Base-by-base conservation (phyloP, 2,888 invertebrate genomes). In the Ochropleura plecta region DNA sequence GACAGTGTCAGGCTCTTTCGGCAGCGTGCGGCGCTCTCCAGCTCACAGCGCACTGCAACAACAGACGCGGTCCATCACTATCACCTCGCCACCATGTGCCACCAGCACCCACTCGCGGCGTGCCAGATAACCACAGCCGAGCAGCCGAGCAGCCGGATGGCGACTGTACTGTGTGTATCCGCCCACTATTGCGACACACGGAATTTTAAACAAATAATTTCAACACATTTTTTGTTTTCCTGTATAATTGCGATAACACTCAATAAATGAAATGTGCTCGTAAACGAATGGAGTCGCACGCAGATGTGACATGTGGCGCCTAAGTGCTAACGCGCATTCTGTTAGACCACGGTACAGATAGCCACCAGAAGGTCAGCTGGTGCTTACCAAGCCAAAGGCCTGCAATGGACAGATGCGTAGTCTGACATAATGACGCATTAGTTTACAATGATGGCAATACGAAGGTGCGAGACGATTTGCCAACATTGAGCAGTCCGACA, bases 181-280 rank as follows among this genome's bases (percentile, higher is more conserved):
- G 49, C 53, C 40, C 44, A 44, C 53, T 62, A 48, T 51, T 66
- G 62, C 73, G 59, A 68, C 64, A 30, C 42, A 20, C n/a, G 40
- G 18, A 49, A 12, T 57, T 80, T 69, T 49, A 80, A 65, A 80
- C 40, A 65, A 73, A 62, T 63, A 0, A 68, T 68, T 84, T 73
- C 14, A 62, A 59, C 51, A 57, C 20, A 73, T 62, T 80, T 83
- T 77, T 84, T 20, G 51, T 65, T 69, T 81, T 81, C 65, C 68
- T 81, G 75, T 40, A 2, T 67, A 49, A 55, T 81, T 65, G 53
- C 53, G 62, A 70, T 81, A 66, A 66, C 40, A 62, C 60, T n/a
- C 14, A n/a, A 18, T 63, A 69, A 67, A 79, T 65, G 14, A 70
- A 79, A 70, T 16, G 73, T 40, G 65, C 20, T 20, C 42, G 49